These are phyloP conservation scores for Podilymbus podiceps DNA, from an alignment of 2,113 vertebrate genomes.

Conservation along the genomic window DNA sequence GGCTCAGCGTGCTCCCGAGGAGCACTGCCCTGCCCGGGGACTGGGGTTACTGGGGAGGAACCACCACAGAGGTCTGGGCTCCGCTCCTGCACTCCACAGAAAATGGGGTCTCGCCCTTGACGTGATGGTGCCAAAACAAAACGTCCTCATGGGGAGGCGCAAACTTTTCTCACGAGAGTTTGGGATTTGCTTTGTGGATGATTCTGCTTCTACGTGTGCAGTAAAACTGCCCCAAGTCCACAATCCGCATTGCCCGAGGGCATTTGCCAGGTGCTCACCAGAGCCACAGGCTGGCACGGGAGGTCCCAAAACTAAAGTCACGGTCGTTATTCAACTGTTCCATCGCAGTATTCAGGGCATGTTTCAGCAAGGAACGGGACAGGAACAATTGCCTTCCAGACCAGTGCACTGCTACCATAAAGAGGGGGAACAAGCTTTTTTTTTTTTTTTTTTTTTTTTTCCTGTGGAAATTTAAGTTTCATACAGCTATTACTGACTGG, in stretches of 20 bases:
- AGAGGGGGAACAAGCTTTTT: not conserved
- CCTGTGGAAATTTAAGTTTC: not conserved
- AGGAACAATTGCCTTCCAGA: not conserved
- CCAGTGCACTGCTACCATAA: not conserved
- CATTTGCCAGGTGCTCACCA: not conserved
- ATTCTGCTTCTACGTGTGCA: not conserved
- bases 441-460: no score
- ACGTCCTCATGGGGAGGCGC: not conserved
- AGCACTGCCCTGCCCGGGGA: not conserved
- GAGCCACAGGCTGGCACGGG: not conserved
- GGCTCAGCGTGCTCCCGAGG: not conserved
- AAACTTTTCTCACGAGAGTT: not conserved
- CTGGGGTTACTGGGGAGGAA: not conserved
- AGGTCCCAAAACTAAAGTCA: not conserved
- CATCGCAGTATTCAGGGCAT: not conserved
- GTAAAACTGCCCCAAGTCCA: not conserved
- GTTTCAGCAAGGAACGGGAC: not conserved
- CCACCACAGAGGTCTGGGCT: not conserved
- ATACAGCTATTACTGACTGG: not conserved
- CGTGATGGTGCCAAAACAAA: not conserved
- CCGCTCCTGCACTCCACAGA: not conserved
- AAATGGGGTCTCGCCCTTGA: not conserved
- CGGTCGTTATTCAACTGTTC: not conserved
- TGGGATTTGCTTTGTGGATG: not conserved
- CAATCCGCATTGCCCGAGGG: not conserved